phyloP scores from a whole-genome alignment of 2,797 vertebrate species.

The Oreochromis mossambicus region DNA sequence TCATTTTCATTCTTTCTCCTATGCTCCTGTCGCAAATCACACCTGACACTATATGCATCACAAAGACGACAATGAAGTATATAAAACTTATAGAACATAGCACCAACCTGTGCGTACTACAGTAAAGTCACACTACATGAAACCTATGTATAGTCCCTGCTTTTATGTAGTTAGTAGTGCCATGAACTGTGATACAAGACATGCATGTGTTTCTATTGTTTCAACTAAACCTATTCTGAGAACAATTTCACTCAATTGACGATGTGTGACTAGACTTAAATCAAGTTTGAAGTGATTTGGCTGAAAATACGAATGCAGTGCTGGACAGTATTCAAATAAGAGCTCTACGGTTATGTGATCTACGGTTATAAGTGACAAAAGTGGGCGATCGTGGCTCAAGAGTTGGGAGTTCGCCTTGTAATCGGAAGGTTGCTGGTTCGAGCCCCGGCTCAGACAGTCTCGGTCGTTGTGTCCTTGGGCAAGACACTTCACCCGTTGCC shows the following conservation, averaged over 20 bases:
- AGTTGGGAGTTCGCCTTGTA: too few species aligned
- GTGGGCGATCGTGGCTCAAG: too few species aligned
- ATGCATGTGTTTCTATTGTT: background rate
- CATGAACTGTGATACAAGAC: background rate
- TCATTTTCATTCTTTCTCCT: background rate
- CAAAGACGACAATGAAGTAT: background rate
- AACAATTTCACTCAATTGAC: background rate
- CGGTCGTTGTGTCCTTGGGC: too few species aligned
- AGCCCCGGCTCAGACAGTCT: too few species aligned
- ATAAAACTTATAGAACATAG: background rate
- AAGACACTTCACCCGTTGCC: too few species aligned
- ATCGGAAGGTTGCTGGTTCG: too few species aligned
- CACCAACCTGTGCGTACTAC: background rate
- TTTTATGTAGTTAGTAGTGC: background rate
- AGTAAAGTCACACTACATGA: background rate
- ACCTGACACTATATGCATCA: accelerated
- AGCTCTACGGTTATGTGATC: accelerated
- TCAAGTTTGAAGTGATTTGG: background rate
- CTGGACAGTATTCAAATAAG: background rate
- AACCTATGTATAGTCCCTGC: background rate
- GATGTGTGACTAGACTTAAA: background rate
- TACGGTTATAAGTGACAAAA: background rate
- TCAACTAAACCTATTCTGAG: background rate
- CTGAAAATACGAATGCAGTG: accelerated
- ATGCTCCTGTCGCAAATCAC: background rate